Base-by-base conservation (phyloP, 1,140 invertebrate genomes). In the Amyelois transitella region DNA sequence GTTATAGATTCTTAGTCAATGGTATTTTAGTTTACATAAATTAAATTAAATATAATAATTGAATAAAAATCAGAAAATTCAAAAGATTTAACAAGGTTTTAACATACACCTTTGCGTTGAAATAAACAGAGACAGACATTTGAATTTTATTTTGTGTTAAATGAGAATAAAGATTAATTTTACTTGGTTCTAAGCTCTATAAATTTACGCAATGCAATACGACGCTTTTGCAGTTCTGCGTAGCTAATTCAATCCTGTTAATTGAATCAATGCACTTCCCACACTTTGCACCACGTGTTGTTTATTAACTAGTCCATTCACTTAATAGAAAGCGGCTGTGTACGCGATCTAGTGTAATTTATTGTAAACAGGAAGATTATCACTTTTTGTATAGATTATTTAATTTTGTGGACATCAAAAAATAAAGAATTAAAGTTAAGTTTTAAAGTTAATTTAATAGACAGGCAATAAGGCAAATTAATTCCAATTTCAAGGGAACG, bases 191-290 rank as follows among this genome's bases (percentile, higher is more conserved):
- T 38, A 38, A 14, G 8, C n/a, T 38, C 32, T 6, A 14, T 38
- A 14, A 14, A 1, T 6, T 2, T 28, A 28, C 51, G 52, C 60
- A 60, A 51, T 49, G 62, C 43, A 64, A 63, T 54, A 51, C 51
- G 20, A 25, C 51, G 47, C 51, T 57, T 49, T 48, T 55, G 62
- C 64, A 66, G 43, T 66, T 64, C 53, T 52, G 20, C 25, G 55
- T 55, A 72, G 58, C 56, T 68, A 69, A 74, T 71, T 64, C 55
- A 64, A 64, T 62, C 54, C 59, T 67, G 60, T 70, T 75, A 72
- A 76, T 73, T 60, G 56, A 78, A 72, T 64, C 68, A 67, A 64
- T 69, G 61, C 64, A 59, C 61, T 78, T 81, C 75, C 67, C 72
- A 78, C 74, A 69, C 0, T 14, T 14, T 38, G 12, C 4, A 4